Base-by-base conservation (phyloP, 2,797 vertebrate genomes). In the Ataeniobius toweri region DNA sequence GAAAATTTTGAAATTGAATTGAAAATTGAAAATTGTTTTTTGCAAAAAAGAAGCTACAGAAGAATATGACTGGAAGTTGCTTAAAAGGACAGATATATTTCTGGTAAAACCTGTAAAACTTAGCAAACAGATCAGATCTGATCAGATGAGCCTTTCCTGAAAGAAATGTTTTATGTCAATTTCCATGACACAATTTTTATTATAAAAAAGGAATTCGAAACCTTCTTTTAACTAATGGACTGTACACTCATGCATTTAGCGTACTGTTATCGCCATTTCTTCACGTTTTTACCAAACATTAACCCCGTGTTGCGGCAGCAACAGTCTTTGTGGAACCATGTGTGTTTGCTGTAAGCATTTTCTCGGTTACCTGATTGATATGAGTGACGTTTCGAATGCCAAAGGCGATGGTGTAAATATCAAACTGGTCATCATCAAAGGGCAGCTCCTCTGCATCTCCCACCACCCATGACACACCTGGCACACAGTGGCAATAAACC, bases 401-500 rank as follows among this genome's bases (percentile, higher is more conserved):
- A 73, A 99, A 99, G 31, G 98, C 98, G 83, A 99, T 96, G 82
- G 96, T 97, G 88, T 99, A 99, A 84, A 99, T 84, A 75, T 99
- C 98, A 91, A 99, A 99, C 87, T 95, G 97, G 80, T 97, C 90
- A 41, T 99, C 97, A 7, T 95, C 95, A 16, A 99, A 99, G 14
- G 98, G 98, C 59, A 99, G 93, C 88, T 99, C 98, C 89, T 99
- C 97, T 2, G 98, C 98, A 80, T 99, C 95, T 2, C 98, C 98
- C 65, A 96, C 94, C 16, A 99, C 97, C 98, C 98, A 99, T 1
- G 97, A 96, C 74, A 99, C 94, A 71, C 97, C 98, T 99, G 89
- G 53, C 73, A 63, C 71, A 85, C 79, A 85, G 16, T 7, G 44
- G 76, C 70, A 87, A 41, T 13, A 53, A 83, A 26, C 72, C 8